Percentiles rank a stretch among this genome's conserved stretches.
phyloP scores from a whole-genome alignment of 2,113 vertebrate genomes.

The Phylloscopus whistleri region DNA sequence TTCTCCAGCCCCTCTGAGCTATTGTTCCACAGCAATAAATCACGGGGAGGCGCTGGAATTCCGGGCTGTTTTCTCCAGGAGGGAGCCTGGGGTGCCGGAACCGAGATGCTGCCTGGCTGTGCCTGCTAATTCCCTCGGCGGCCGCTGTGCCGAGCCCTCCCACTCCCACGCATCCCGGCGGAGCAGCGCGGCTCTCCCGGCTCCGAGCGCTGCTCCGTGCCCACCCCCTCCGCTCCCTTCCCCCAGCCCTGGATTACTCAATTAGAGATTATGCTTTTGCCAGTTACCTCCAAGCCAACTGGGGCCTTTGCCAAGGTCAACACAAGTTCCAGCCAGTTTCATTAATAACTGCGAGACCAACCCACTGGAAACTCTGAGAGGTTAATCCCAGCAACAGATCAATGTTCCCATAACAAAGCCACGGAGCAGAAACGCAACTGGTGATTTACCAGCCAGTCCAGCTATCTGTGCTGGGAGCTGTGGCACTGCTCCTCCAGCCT shows the following conservation, averaged over 20 bases:
- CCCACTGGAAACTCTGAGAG: conserved; percentile 69
- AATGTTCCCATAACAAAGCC: conserved; percentile 60
- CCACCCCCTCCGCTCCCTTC: not conserved
- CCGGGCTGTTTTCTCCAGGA: not conserved
- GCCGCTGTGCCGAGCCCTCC: not conserved
- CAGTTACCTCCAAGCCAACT: conserved; percentile 68
- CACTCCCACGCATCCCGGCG: not conserved
- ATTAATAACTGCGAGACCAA: conserved; percentile 64
- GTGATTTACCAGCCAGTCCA: not conserved
- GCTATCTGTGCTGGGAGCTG: not conserved
- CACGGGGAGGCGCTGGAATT: not conserved
- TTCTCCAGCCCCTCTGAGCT: not conserved
- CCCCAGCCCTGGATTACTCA: conserved; percentile 49
- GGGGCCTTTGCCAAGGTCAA: conserved; percentile 69
- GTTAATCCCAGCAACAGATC: conserved; percentile 72
- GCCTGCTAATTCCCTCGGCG: not conserved
- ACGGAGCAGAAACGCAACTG: not conserved
- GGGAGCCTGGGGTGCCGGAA: not conserved
- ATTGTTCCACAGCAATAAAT: not conserved
- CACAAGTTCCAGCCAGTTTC: conserved; percentile 64
- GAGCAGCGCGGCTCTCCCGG: not conserved
- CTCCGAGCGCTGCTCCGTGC: not conserved
- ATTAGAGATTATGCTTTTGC: conserved; percentile 55
- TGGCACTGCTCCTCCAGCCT: not conserved
- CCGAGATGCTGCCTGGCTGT: not conserved